phyloP scores from a whole-genome alignment of 2,888 invertebrate genomes.

The Bombylius discolor region DNA sequence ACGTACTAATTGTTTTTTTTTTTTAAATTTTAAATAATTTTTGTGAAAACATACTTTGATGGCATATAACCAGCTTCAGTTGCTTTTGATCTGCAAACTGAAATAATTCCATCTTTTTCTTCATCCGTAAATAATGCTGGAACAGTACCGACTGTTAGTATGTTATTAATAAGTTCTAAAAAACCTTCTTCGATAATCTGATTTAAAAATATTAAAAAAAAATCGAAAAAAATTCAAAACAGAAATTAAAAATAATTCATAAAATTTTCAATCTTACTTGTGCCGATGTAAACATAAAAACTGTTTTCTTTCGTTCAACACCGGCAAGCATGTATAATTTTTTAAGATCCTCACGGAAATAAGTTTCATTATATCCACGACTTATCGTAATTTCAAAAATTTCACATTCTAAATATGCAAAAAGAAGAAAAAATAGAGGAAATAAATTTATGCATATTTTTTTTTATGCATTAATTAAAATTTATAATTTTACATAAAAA shows the following conservation, averaged over 20 bases:
- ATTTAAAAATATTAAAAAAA: background rate
- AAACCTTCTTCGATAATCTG: conserved; percentile 68
- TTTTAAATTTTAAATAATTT: background rate
- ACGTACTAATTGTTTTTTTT: too few species aligned
- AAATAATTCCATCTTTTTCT: conserved; percentile 71
- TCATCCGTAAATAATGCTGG: conserved; percentile 79
- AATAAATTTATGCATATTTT: too few species aligned
- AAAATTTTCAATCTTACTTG: conserved; percentile 40
- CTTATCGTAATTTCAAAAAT: conserved; percentile 70
- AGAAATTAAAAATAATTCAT: background rate
- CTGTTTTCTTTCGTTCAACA: conserved; percentile 61
- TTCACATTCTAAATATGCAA: conserved; percentile 45
- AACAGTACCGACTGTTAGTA: conserved; percentile 77
- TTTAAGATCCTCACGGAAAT: conserved; percentile 81
- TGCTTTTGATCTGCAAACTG: conserved; percentile 54
- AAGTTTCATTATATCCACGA: conserved; percentile 71
- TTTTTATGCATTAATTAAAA: background rate
- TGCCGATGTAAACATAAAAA: conserved; percentile 72
- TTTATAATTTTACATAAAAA: background rate
- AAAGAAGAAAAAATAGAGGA: too few species aligned
- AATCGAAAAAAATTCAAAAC: background rate
- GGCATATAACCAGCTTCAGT: conserved; percentile 56
- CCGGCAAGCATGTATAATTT: conserved; percentile 62
- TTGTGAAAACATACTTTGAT: conserved; percentile 44
- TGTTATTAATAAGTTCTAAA: conserved; percentile 81